Conservation (phyloP, 2,113 vertebrate species). For the Forbesichthys agassizii region DNA sequence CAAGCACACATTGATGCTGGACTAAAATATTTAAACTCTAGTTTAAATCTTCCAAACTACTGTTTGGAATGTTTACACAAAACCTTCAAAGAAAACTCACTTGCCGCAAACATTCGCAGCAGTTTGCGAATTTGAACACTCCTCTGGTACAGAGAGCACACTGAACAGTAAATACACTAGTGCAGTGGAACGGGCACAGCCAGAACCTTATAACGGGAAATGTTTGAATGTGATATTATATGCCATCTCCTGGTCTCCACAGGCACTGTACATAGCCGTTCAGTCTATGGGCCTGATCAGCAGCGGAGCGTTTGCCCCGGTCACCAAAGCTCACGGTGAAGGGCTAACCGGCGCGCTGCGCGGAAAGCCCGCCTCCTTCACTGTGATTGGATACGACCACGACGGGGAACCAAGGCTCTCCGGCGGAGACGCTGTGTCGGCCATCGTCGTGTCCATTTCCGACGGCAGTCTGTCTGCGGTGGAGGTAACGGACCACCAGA, state of each 20-base stretch:
- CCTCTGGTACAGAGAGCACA: no score
- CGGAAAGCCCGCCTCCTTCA: slow-evolving; percentile 93
- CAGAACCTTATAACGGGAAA: no score
- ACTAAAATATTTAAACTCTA: no score
- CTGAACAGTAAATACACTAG: no score
- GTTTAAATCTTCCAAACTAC: no score
- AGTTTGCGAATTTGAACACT: no score
- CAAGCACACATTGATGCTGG: no score
- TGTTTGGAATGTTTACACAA: no score
- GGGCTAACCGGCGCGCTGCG: slow-evolving; percentile 91
- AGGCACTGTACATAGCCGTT: slow-evolving; percentile 88
- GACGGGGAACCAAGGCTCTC: slow-evolving; percentile 92
- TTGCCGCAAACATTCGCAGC: no score
- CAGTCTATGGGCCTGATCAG: slow-evolving; percentile 96
- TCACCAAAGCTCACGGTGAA: slow-evolving; percentile 94
- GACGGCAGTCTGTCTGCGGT: slow-evolving; percentile 87
- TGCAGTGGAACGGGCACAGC: no score
- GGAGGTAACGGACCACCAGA: slow-evolving; percentile 91
- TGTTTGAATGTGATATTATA: no score
- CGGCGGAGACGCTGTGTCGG: slow-evolving; percentile 88
- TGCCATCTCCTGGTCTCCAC: neutral
- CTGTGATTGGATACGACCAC: slow-evolving; percentile 91
- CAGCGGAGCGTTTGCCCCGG: slow-evolving; percentile 91
- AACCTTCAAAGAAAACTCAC: no score
- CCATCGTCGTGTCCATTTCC: slow-evolving; percentile 81